phyloP scores from a whole-genome alignment of 2,113 vertebrate species.

The Caloenas nicobarica region DNA sequence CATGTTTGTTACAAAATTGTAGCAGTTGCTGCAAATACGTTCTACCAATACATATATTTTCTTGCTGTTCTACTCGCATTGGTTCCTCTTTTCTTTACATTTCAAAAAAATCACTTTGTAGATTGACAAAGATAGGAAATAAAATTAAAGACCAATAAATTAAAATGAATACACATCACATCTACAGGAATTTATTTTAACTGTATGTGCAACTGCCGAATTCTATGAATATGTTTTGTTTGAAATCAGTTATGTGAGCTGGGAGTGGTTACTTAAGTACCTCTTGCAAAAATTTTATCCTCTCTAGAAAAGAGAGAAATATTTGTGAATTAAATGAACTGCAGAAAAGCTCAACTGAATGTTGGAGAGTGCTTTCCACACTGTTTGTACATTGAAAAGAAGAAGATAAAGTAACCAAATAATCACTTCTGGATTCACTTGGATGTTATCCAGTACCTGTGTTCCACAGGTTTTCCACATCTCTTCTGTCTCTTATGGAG shows the following conservation, averaged over 20 bases:
- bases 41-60: rapidly evolving
- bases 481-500: background rate
- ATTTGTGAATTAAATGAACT: background rate
- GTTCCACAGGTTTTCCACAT: background rate
- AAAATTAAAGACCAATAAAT: background rate
- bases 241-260: background rate
- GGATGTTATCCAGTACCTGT: background rate
- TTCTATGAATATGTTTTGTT: background rate
- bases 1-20: background rate
- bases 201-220: background rate
- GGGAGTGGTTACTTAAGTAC: background rate
- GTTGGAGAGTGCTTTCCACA: background rate
- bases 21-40: background rate
- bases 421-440: background rate
- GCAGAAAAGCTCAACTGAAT: background rate
- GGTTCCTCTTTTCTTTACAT: background rate
- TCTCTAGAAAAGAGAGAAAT: background rate
- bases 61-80: background rate
- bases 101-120: background rate
- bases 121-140: background rate
- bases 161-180: background rate
- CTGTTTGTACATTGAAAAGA: background rate
- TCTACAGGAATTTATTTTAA: background rate
- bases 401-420: background rate
- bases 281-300: background rate